A percentile compares a stretch with the other conserved stretches of the same genome.
phyloP scores from a whole-genome alignment of 2,113 vertebrate species.

The Gallinago jamesoni region DNA sequence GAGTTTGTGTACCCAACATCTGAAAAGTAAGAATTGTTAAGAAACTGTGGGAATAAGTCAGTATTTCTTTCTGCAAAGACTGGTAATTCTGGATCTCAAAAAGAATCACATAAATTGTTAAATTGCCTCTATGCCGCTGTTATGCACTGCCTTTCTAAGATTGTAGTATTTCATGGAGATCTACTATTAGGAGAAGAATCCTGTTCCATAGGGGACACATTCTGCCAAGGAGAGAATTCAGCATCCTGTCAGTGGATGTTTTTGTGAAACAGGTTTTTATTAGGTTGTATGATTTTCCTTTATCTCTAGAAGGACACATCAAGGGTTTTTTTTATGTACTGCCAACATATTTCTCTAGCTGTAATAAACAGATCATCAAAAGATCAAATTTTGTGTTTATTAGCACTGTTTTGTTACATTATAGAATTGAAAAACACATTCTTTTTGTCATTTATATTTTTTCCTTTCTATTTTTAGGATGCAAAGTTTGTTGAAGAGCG shows the following conservation, averaged over 20 bases:
- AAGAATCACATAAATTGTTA: not conserved
- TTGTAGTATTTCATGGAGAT: not conserved
- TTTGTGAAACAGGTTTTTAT: not conserved
- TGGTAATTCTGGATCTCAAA: not conserved
- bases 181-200: not conserved
- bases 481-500: constrained; percentile 97
- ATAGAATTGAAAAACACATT: not conserved
- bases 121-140: not conserved
- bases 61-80: not conserved
- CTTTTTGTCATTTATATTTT: not conserved
- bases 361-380: not conserved
- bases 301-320: not conserved
- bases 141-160: not conserved
- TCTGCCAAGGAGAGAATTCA: not conserved
- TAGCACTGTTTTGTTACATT: not conserved
- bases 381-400: not conserved
- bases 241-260: not conserved
- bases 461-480: constrained; percentile 77
- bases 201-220: not conserved
- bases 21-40: not conserved
- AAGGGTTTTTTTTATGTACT: not conserved
- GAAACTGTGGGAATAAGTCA: not conserved
- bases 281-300: not conserved
- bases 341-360: not conserved
- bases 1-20: not conserved